phyloP scores from a whole-genome alignment of 2,797 vertebrate species.

The Sebastes umbrosus region DNA sequence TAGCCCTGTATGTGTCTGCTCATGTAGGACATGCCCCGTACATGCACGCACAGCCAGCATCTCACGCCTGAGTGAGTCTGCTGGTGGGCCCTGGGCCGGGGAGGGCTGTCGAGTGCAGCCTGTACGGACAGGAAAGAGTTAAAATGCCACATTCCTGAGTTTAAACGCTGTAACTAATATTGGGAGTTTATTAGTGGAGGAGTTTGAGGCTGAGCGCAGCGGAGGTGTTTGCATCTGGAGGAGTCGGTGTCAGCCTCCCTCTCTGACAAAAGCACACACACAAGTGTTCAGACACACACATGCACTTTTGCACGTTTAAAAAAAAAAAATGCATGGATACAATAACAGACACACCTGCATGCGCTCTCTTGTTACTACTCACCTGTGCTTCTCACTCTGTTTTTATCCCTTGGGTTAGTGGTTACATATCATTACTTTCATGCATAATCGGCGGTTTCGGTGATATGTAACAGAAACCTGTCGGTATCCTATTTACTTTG shows the following conservation, averaged over 20 bases:
- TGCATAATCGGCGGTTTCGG: not conserved
- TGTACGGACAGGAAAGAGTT: constrained; percentile 61
- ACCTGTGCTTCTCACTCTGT: constrained; percentile 15
- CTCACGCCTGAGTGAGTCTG: constrained; percentile 68
- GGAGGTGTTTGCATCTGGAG: constrained; percentile 35
- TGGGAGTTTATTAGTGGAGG: constrained; percentile 56
- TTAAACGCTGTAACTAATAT: constrained; percentile 70
- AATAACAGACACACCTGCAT: constrained; percentile 31
- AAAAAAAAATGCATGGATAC: constrained; percentile 13
- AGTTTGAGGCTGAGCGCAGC: constrained; percentile 16
- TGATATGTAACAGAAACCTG: not conserved
- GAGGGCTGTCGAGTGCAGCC: constrained; percentile 30
- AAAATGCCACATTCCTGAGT: constrained; percentile 72
- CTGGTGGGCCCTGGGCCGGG: constrained; percentile 40
- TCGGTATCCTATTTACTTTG: not conserved
- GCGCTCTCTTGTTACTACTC: constrained; percentile 28
- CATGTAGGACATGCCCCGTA: constrained; percentile 74
- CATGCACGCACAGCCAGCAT: constrained; percentile 62
- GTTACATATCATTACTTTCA: constrained; percentile 4
- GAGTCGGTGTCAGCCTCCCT: constrained; percentile 17
- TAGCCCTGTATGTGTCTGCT: constrained; percentile 68
- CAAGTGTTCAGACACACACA: not conserved
- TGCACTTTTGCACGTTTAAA: not conserved
- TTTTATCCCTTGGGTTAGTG: not conserved
- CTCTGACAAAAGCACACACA: not conserved